Evolutionary conservation across 2,888 invertebrate species (phyloP).

Genomic region (Caenorhabditis sulstoni): DNA sequence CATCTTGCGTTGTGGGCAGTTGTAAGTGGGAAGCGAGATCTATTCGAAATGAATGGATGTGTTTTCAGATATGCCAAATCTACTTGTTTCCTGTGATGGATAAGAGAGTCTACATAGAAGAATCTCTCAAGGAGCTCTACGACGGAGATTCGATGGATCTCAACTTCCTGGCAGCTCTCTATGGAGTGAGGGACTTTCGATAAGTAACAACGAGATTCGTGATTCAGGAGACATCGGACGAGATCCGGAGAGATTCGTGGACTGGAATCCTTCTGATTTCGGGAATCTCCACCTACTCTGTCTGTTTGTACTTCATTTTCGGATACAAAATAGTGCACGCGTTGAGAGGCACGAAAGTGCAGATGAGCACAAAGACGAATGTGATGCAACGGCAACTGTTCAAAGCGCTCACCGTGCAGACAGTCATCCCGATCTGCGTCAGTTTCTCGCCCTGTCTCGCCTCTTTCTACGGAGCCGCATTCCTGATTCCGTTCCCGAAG

Average conservation of each 20-base stretch:
- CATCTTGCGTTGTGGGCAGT: too few relatives aligned
- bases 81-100: not conserved
- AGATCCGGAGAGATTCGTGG: too few relatives aligned
- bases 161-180: not conserved
- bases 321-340: not conserved
- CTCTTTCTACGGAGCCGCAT: slow-evolving; percentile 7
- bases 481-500: slow-evolving; percentile 1
- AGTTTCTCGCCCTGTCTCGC: slow-evolving; percentile 23
- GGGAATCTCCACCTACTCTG: too few relatives aligned
- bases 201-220: too few relatives aligned
- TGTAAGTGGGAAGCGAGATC: too few relatives aligned
- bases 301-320: too few relatives aligned
- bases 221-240: too few relatives aligned
- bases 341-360: not conserved
- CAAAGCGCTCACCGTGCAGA: slow-evolving; percentile 18
- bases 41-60: too few relatives aligned
- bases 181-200: not conserved
- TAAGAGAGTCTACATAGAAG: not conserved
- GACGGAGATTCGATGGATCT: not conserved
- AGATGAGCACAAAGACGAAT: not conserved
- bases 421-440: too few relatives aligned
- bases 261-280: too few relatives aligned
- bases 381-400: slow-evolving; percentile 21
- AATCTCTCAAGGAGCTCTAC: not conserved
- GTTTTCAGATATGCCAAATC: not conserved